Percentiles rank a stretch among this genome's conserved stretches.
These are phyloP conservation scores for Pseudotriccus pelzelni DNA, from an alignment of 2,797 vertebrate species.

Conservation along the genomic window DNA sequence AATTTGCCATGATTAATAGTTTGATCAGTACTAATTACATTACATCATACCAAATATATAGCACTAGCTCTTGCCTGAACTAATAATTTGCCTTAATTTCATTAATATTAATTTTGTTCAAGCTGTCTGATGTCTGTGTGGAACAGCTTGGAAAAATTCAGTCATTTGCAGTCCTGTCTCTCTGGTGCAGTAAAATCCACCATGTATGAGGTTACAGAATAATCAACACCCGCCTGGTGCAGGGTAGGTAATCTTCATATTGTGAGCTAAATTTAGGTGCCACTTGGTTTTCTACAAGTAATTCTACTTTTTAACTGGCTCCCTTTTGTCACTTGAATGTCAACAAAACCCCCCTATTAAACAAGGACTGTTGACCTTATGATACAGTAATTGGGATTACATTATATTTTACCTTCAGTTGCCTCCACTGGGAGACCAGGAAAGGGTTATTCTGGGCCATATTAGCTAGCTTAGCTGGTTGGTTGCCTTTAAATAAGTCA, in stretches of 20 bases:
- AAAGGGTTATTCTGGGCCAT: background rate
- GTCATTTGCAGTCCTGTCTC: background rate
- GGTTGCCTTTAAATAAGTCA: background rate
- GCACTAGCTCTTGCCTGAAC: background rate
- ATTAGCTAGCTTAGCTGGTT: background rate
- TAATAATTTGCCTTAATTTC: constrained; percentile 51
- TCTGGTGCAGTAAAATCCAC: constrained; percentile 16
- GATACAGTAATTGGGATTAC: background rate
- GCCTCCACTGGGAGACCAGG: background rate
- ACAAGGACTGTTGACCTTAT: background rate
- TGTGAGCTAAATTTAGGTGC: background rate
- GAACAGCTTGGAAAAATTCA: constrained; percentile 45
- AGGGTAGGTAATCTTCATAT: background rate
- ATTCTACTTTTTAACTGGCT: background rate
- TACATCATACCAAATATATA: background rate
- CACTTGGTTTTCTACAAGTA: background rate
- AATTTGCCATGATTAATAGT: constrained; percentile 3
- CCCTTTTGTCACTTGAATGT: background rate
- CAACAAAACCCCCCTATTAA: background rate
- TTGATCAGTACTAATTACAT: constrained; percentile 28
- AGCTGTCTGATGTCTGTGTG: background rate
- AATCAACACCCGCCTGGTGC: background rate
- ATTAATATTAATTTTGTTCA: constrained; percentile 37
- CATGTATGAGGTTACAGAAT: background rate
- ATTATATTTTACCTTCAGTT: background rate